phyloP scores from a whole-genome alignment of 2,888 invertebrate genomes.

The Atethmia centrago region DNA sequence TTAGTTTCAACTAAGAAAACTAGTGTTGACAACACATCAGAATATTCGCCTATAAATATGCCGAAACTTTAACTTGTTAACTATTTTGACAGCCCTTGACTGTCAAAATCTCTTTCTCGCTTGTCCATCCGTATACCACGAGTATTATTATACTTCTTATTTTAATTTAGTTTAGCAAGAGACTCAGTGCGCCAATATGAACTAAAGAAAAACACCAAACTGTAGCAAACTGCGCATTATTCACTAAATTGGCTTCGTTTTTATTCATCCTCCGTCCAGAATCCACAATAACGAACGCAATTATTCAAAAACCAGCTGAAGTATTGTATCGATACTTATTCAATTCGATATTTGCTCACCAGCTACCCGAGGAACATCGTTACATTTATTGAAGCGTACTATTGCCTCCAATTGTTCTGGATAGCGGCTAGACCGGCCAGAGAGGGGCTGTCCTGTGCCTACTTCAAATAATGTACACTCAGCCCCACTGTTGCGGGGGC shows the following conservation, averaged over 20 bases:
- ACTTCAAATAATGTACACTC: slow-evolving; percentile 62
- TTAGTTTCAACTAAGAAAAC: background rate
- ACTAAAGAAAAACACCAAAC: slow-evolving; percentile 28
- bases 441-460: slow-evolving; percentile 51
- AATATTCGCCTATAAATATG: background rate
- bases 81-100: background rate
- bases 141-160: background rate
- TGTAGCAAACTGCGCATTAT: slow-evolving; percentile 42
- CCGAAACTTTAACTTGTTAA: background rate
- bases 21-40: background rate
- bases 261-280: slow-evolving; percentile 45
- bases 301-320: slow-evolving; percentile 56
- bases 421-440: slow-evolving; percentile 44
- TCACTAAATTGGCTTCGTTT: slow-evolving; percentile 53
- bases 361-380: slow-evolving; percentile 58
- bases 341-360: slow-evolving; percentile 62
- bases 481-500: slow-evolving; percentile 37
- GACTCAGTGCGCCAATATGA: slow-evolving; percentile 9
- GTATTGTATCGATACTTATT: slow-evolving; percentile 60
- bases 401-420: slow-evolving; percentile 68
- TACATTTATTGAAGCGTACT: slow-evolving; percentile 69
- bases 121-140: background rate
- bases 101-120: background rate
- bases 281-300: slow-evolving; percentile 55
- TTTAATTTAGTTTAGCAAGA: background rate